phyloP scores from a whole-genome alignment of 1,140 invertebrate species.

The Pseudoatta argentina region DNA sequence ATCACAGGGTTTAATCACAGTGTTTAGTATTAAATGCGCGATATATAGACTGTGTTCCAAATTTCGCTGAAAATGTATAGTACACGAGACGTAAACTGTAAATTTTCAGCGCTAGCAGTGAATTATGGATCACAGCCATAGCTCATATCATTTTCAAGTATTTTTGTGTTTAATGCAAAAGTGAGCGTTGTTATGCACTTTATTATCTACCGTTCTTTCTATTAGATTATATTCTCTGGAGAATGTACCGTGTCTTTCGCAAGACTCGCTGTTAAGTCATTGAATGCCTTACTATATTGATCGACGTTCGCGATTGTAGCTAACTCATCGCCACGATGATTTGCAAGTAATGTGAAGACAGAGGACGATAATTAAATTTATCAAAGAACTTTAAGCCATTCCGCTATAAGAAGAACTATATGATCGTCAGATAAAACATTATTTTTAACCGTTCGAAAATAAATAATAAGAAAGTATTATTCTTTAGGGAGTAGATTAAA shows the following conservation, averaged over 20 bases:
- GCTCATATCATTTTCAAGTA: not conserved
- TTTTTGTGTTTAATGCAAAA: not conserved
- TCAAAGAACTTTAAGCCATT: slow-evolving; percentile 41
- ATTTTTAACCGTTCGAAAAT: slow-evolving; percentile 17
- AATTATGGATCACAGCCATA: too few species aligned
- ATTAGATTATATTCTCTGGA: slow-evolving; percentile 9
- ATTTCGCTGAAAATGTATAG: too few species aligned
- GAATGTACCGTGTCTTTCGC: slow-evolving; percentile 16
- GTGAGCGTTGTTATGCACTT: not conserved
- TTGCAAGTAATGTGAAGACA: slow-evolving; percentile 68
- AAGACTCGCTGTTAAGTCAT: slow-evolving; percentile 29
- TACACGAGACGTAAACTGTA: too few species aligned
- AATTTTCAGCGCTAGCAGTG: too few species aligned
- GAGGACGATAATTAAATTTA: slow-evolving; percentile 70
- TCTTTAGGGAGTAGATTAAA: not conserved
- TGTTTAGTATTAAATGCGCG: not conserved
- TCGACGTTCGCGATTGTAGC: slow-evolving; percentile 61
- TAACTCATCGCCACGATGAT: slow-evolving; percentile 27
- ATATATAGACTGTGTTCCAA: not conserved
- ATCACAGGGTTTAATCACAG: not conserved
- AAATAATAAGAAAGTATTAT: not conserved
- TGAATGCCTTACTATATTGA: slow-evolving; percentile 44
- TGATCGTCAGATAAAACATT: slow-evolving; percentile 17
- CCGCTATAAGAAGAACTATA: not conserved
- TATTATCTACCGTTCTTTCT: slow-evolving; percentile 1